These are phyloP conservation scores for Micromussa lordhowensis DNA, from an alignment of 92 coral and sea anemone genomes.

Conservation along the genomic window DNA sequence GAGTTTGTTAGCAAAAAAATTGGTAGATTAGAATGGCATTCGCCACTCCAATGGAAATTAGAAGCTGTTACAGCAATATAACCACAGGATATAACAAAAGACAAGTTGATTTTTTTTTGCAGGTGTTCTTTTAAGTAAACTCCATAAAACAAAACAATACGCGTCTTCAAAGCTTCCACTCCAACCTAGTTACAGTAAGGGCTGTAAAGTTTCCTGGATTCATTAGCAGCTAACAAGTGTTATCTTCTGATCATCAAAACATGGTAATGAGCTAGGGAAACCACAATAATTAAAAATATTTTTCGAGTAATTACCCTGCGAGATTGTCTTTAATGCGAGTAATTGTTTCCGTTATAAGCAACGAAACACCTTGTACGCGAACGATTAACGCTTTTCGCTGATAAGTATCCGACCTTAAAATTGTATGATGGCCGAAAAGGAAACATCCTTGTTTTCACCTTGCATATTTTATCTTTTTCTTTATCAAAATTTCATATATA, in stretches of 20 bases:
- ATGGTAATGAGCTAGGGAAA: neutral
- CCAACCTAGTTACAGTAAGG: neutral
- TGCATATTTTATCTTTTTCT: neutral
- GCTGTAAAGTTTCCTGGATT: neutral
- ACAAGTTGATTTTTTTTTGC: neutral
- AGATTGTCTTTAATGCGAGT: neutral
- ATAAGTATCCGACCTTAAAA: neutral
- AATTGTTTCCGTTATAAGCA: slow-evolving; percentile 3
- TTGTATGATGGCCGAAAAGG: slow-evolving; percentile 34
- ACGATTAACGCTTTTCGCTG: slow-evolving; percentile 6
- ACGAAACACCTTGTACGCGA: neutral
- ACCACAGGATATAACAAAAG: neutral
- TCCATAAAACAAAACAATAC: neutral
- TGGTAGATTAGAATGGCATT: neutral
- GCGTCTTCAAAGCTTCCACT: neutral
- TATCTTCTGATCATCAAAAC: slow-evolving; percentile 24
- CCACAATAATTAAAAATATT: slow-evolving; percentile 15
- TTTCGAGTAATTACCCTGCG: neutral
- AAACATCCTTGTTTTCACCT: slow-evolving; percentile 1
- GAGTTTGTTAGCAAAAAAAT: neutral
- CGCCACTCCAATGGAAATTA: neutral
- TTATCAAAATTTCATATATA: neutral
- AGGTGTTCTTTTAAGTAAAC: slow-evolving; percentile 11
- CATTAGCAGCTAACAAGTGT: neutral
- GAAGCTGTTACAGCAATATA: neutral